Evolutionary conservation across 2,797 vertebrate species (phyloP).

Genomic region (Champsocephalus esox): DNA sequence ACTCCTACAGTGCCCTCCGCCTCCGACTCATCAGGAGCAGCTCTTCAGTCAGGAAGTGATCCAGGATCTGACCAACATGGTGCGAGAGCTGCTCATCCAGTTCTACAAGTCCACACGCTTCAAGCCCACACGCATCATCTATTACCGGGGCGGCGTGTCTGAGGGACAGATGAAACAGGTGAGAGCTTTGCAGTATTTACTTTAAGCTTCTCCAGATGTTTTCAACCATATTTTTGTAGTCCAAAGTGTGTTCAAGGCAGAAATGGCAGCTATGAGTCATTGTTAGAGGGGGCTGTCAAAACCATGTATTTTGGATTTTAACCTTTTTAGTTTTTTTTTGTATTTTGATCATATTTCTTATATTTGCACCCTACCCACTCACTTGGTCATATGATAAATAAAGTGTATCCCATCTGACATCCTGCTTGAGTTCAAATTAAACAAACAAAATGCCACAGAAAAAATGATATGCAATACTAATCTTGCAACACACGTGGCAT

Average conservation of each 20-base stretch:
- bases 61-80: conserved; percentile 98
- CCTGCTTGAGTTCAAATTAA: not conserved
- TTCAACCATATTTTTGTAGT: not conserved
- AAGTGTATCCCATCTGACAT: not conserved
- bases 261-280: not conserved
- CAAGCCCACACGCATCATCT: conserved; percentile 98
- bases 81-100: conserved; percentile 96
- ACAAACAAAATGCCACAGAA: not conserved
- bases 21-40: conserved; percentile 85
- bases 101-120: conserved; percentile 99
- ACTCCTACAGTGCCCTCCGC: not conserved
- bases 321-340: not conserved
- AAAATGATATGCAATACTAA: not conserved
- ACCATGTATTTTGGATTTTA: not conserved
- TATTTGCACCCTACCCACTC: not conserved
- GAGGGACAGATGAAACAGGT: conserved; percentile 99
- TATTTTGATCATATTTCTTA: not conserved
- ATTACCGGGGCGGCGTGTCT: conserved; percentile 96
- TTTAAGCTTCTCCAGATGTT: not conserved
- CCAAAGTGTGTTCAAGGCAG: not conserved
- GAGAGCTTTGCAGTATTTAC: not conserved
- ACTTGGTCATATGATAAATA: not conserved
- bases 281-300: not conserved
- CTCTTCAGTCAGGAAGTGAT: conserved; percentile 99
- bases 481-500: not conserved